Conservation (phyloP, 2,113 vertebrate genomes). For the Neotragus moschatus region DNA sequence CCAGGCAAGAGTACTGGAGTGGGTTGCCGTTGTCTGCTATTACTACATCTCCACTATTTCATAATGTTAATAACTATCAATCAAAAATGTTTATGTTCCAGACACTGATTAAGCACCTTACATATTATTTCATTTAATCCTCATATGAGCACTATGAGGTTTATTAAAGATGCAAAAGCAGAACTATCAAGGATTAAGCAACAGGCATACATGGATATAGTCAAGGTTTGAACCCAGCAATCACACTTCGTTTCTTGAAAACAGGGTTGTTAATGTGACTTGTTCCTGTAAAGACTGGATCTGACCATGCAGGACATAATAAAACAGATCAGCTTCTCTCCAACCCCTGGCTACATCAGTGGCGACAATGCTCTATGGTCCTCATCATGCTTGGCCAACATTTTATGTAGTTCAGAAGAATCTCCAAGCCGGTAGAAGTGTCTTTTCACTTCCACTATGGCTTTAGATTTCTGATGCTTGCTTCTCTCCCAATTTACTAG, state of each 20-base stretch:
- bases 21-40: not conserved
- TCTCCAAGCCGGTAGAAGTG: not conserved
- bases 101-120: not conserved
- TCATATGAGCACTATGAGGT: not conserved
- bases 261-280: not conserved
- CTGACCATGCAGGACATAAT: not conserved
- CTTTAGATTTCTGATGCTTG: not conserved
- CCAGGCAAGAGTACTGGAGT: no score
- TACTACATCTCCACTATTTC: not conserved
- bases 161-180: not conserved
- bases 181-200: not conserved
- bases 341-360: not conserved
- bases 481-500: not conserved
- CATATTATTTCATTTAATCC: not conserved
- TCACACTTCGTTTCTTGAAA: not conserved
- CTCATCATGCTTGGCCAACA: not conserved
- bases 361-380: not conserved
- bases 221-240: not conserved
- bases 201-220: not conserved
- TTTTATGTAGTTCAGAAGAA: not conserved
- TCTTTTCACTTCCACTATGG: not conserved
- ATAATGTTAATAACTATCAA: not conserved
- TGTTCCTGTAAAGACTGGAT: not conserved
- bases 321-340: not conserved
- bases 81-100: not conserved